Evolutionary conservation across 2,113 vertebrate species (phyloP).

Genomic region (Odocoileus virginianus): DNA sequence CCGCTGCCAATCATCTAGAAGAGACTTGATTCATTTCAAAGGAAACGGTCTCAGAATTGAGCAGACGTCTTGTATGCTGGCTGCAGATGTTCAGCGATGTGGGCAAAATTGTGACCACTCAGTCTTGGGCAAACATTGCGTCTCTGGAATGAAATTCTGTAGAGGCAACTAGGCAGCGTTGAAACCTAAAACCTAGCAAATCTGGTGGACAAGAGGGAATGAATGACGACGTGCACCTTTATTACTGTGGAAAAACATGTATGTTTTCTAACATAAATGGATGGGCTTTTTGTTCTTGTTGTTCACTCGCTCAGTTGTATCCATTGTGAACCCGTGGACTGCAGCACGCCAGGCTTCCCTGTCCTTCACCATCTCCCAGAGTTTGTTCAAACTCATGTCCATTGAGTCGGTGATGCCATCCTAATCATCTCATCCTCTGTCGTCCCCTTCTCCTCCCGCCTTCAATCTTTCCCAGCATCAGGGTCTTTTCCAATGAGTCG

Average conservation of each 20-base stretch:
- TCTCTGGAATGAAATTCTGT: neutral
- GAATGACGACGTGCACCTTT: neutral
- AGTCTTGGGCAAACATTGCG: neutral
- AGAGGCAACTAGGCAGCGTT: fast-evolving
- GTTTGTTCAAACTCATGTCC: neutral
- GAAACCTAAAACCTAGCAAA: neutral
- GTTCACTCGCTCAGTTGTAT: fast-evolving
- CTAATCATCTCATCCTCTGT: neutral
- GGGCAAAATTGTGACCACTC: neutral
- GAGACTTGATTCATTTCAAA: neutral
- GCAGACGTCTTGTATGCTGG: neutral
- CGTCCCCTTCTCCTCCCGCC: neutral
- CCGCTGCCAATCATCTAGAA: fast-evolving
- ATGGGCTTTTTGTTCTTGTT: fast-evolving
- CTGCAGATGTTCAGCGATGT: fast-evolving
- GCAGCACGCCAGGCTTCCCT: neutral
- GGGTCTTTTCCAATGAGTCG: neutral
- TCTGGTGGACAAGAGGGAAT: too few species aligned
- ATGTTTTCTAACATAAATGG: neutral
- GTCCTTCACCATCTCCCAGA: neutral
- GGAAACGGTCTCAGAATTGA: too few species aligned
- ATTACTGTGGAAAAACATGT: neutral
- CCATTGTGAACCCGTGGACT: fast-evolving
- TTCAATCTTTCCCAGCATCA: neutral
- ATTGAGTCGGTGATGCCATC: neutral